Base-by-base conservation (phyloP, 2,888 invertebrate species). In the Petrophora chlorosata region DNA sequence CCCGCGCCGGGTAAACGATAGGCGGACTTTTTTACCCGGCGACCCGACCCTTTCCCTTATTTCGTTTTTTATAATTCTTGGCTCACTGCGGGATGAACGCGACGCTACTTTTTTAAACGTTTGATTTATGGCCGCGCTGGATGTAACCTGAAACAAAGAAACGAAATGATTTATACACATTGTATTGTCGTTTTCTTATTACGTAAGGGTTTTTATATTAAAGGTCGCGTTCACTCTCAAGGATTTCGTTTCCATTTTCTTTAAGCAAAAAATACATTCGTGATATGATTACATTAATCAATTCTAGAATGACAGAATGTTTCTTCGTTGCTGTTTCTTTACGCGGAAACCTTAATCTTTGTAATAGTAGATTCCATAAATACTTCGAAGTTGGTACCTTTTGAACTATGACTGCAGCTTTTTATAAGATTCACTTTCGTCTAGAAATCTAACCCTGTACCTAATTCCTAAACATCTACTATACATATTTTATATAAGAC, bases 81-180 rank as follows among this genome's bases (percentile, higher is more conserved):
- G 59, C 60, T 70, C 70, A 61, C 60, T 67, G 60, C 59, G 49
- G 59, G 40, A 63, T 61, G 61, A 63, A 63, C 58, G 49, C 48
- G 58, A 59, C 56, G 42, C 56, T 58, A 62, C 65, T 68, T 71
- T 66, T 67, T 65, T 70, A 65, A 73, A 69, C 65, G 69, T 62
- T 58, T 78, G 73, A 80, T 79, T 79, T 70, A 76, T 73, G 68
- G 54, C 53, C 56, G 55, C 56, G 56, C 63, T 48, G 56, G 57
- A 53, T 55, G 63, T 49, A 58, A 73, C 70, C 84, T 84, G 84
- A 58, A 84, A 84, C 82, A 84, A 84, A 73, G 68, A 64, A 75
- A 63, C 58, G 41, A 63, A 54, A 56, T 61, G 58, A 58, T 61
- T 61, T 61, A 61, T 61, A 56, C 54, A 53, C 58, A 58, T 56